phyloP scores from a whole-genome alignment of 2,113 vertebrate genomes.

The Sebastes schlegelii region DNA sequence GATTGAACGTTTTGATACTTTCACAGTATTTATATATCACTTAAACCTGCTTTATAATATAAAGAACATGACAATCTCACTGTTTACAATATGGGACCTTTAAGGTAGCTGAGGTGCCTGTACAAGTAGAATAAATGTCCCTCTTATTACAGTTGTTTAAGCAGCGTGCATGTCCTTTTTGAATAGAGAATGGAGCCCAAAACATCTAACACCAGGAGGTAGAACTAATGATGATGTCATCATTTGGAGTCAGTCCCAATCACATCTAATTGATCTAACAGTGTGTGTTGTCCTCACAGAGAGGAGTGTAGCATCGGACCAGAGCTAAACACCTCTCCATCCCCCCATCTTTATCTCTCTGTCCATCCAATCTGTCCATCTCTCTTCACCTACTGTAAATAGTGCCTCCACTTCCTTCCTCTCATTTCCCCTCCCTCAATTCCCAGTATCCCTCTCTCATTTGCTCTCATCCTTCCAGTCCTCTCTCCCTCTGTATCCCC shows the following conservation, averaged over 20 bases:
- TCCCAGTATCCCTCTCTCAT: slow-evolving; percentile 10
- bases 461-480: slow-evolving; percentile 1
- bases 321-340: neutral
- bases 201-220: too few species aligned
- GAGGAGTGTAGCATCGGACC: neutral
- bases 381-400: slow-evolving; percentile 4
- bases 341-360: neutral
- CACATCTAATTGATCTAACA: neutral
- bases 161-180: too few species aligned
- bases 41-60: too few species aligned
- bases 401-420: slow-evolving; percentile 1
- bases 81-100: too few species aligned
- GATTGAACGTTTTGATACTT: too few species aligned
- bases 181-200: too few species aligned
- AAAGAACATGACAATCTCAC: too few species aligned
- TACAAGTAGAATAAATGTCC: too few species aligned
- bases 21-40: too few species aligned
- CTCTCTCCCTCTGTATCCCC: neutral
- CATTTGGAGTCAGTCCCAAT: neutral
- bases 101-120: too few species aligned
- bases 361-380: slow-evolving; percentile 3
- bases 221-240: neutral
- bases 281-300: neutral
- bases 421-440: slow-evolving; percentile 19
- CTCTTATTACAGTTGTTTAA: too few species aligned